A percentile compares a stretch with the other conserved stretches of the same genome.
Evolutionary conservation across 2,113 vertebrate species (phyloP).

Genomic region (Rhipidura dahli): DNA sequence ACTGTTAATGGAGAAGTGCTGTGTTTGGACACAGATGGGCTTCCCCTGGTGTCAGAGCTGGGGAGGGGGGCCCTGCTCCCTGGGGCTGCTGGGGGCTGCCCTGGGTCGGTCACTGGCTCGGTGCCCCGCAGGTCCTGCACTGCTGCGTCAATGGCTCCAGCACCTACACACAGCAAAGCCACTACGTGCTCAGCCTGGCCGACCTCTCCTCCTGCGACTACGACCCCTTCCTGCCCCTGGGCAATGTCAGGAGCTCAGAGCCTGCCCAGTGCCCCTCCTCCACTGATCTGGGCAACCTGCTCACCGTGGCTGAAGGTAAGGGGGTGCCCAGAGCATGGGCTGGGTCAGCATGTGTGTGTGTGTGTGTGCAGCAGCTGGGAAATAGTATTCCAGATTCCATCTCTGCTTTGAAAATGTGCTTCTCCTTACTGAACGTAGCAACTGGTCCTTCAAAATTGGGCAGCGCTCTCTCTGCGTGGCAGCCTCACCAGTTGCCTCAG

Average conservation of each 20-base stretch:
- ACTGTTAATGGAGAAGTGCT: not conserved
- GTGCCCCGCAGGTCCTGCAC: slow-evolving; percentile 84
- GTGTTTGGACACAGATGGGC: not conserved
- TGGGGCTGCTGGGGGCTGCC: not conserved
- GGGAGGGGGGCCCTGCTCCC: not conserved
- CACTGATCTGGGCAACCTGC: slow-evolving; percentile 84
- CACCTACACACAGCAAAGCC: slow-evolving; percentile 91
- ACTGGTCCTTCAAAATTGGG: not conserved
- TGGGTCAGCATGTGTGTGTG: not conserved
- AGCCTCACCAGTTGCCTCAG: not conserved
- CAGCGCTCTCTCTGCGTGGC: not conserved
- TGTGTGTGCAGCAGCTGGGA: not conserved
- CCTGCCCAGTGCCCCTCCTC: slow-evolving; percentile 74
- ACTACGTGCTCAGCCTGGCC: slow-evolving; percentile 89
- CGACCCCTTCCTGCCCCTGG: slow-evolving; percentile 87
- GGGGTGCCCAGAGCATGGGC: not conserved
- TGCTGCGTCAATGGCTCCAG: slow-evolving; percentile 92
- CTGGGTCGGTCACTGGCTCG: fast-evolving
- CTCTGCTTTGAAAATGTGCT: not conserved
- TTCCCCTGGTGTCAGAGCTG: not conserved
- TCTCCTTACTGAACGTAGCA: fast-evolving
- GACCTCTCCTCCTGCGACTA: slow-evolving; percentile 88
- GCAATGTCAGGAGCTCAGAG: slow-evolving; percentile 84
- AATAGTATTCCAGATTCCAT: not conserved
- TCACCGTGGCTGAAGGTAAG: slow-evolving; percentile 94